Conservation (phyloP, 2,888 invertebrate species). For the Oligia strigilis region DNA sequence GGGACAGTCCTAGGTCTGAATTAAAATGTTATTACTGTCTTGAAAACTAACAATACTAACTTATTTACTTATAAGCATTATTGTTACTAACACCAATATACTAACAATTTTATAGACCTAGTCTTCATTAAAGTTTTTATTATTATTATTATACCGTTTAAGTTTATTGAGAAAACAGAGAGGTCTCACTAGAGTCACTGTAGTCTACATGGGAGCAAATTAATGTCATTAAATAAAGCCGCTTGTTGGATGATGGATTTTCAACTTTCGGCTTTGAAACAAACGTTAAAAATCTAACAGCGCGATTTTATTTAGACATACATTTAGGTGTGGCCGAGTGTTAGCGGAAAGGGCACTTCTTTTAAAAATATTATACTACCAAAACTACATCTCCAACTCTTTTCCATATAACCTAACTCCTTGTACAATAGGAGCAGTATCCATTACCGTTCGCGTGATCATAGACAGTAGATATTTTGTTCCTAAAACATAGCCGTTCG, state of each 20-base stretch:
- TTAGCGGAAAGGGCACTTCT: neutral
- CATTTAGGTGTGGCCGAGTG: neutral
- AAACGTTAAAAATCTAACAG: neutral
- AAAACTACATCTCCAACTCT: neutral
- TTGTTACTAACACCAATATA: no score
- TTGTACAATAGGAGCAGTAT: slow-evolving; percentile 64
- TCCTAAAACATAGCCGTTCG: slow-evolving; percentile 64
- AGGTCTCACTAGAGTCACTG: neutral
- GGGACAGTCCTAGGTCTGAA: no score
- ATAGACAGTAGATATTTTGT: slow-evolving; percentile 70
- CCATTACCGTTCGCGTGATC: slow-evolving; percentile 81
- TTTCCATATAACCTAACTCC: slow-evolving; percentile 37
- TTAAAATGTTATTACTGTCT: no score
- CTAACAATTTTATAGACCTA: no score
- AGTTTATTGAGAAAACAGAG: neutral
- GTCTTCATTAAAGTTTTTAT: no score
- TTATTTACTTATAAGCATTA: no score
- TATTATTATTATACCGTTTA: no score
- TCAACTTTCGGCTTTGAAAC: neutral
- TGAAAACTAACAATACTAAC: no score
- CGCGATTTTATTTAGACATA: neutral
- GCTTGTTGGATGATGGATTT: neutral
- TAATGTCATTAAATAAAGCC: no score
- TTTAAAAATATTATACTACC: neutral
- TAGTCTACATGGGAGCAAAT: neutral